Conservation (phyloP, 2,888 invertebrate genomes). For the Candidula unifasciata region DNA sequence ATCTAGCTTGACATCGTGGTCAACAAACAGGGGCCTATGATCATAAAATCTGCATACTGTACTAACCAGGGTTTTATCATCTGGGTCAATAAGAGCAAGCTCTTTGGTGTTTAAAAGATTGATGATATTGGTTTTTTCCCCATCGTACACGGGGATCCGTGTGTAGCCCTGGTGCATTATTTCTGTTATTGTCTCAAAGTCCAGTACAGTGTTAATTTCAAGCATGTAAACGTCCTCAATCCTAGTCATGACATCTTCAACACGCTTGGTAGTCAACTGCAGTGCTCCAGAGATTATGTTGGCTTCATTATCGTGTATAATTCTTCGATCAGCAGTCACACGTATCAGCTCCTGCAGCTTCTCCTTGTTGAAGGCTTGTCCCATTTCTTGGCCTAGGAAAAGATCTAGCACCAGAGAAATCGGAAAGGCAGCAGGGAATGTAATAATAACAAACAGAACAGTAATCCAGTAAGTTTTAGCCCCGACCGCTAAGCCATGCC, state of each 20-base stretch:
- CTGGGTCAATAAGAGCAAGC: conserved; percentile 97
- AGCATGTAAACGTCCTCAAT: conserved; percentile 97
- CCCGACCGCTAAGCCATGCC: conserved; percentile 96
- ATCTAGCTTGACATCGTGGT: conserved; percentile 95
- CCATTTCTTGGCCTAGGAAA: conserved; percentile 96
- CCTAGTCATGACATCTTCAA: conserved; percentile 95
- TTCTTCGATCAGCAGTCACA: conserved; percentile 73
- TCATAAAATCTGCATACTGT: conserved; percentile 94
- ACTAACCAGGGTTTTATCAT: conserved; percentile 95
- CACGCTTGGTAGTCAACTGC: conserved; percentile 94
- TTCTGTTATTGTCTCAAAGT: conserved; percentile 97
- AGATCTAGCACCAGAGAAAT: conserved; percentile 90
- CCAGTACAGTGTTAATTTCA: conserved; percentile 90
- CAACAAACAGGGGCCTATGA: conserved; percentile 96
- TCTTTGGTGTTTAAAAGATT: conserved; percentile 98
- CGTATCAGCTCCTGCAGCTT: conserved; percentile 93
- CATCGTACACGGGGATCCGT: conserved; percentile 94
- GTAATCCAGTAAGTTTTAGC: conserved; percentile 96
- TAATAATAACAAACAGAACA: conserved; percentile 93
- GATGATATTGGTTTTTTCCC: conserved; percentile 88
- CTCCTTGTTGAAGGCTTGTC: conserved; percentile 96
- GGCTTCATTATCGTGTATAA: conserved; percentile 86
- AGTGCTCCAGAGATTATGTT: conserved; percentile 98
- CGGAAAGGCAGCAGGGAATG: conserved; percentile 94
- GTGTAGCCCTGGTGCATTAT: conserved; percentile 95